Evolutionary conservation across 1,140 invertebrate genomes (phyloP), one percentile per base, ranked within the genome.

Genomic region (Drosophila simulans): DNA sequence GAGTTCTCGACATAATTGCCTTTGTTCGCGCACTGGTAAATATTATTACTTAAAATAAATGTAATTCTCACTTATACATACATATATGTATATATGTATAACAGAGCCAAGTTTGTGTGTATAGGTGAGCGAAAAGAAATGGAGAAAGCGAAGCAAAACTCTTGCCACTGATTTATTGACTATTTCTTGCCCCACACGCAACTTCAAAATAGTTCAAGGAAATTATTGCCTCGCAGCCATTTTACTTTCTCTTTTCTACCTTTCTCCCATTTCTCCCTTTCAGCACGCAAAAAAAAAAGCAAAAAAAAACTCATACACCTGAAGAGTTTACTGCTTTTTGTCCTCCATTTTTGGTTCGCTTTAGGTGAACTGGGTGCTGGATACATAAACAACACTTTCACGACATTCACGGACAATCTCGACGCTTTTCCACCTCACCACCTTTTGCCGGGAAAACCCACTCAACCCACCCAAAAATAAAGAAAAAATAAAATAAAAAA

Each of bases 381-480:
- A 25, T 25, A 35, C 77, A 83, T 77, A 83, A 83, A 83, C 74
- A 83, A 77, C 74, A 83, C 69, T 81, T 81, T 83, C 74, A 77
- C 66, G 78, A 63, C 58, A 54, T 69, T 62, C 66, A 64, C 45
- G 66, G 66, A 55, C 66, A 70, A 55, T 63, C 49, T 63, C 37
- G 39, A 22, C 34, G 27, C 40, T 43, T 57, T 56, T 20, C 40
- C 55, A 43, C 39, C 54, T 17, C 25, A 7, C 37, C 54, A 31
- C 39, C 54, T 56, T 10, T 5, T 4, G 13, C 5, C 10, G 10
- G n/a, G 34, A 15, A 52, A 15, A 39, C 31, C 59, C 46, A 70
- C n/a, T 42, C 37, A 31, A 4, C 3, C 37, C 37, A 39, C 12
- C 35, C 2, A 37, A 37, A 37, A 37, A 3, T 12, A 37, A 37